A percentile compares a stretch with the other conserved stretches of the same genome.
Conservation (phyloP, 92 coral and sea anemone genomes). For the Blastomussa wellsi region DNA sequence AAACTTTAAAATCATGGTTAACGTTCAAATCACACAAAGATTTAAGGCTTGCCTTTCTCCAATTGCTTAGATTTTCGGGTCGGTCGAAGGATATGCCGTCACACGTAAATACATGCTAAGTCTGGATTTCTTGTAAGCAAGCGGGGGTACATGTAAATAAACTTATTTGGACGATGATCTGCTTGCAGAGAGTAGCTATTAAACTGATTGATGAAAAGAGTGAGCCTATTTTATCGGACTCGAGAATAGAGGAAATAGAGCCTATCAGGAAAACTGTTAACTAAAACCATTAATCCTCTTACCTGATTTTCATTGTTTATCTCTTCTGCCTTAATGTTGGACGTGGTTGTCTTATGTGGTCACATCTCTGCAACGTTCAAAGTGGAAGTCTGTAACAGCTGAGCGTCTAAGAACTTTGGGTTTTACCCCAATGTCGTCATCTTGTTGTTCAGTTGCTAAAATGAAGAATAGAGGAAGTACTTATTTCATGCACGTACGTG, state of each 20-base stretch:
- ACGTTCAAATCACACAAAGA: not conserved
- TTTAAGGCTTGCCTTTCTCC: not conserved
- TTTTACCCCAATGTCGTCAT: slow-evolving; percentile 17
- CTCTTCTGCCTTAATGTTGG: not conserved
- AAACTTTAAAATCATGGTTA: not conserved
- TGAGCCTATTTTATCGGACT: not conserved
- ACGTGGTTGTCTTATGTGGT: not conserved
- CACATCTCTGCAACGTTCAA: not conserved
- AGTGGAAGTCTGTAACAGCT: not conserved
- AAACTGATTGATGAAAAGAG: too few relatives aligned
- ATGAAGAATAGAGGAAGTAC: not conserved
- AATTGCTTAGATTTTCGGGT: not conserved
- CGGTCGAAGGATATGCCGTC: too few relatives aligned
- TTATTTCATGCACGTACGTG: not conserved
- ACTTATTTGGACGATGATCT: too few relatives aligned
- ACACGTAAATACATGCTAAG: too few relatives aligned
- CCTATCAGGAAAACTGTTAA: not conserved
- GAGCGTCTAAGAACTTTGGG: not conserved
- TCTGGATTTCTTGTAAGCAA: too few relatives aligned
- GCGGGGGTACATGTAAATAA: too few relatives aligned
- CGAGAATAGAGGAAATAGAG: not conserved
- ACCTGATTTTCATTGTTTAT: not conserved
- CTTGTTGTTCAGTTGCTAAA: not conserved
- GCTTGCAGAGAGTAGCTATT: too few relatives aligned
- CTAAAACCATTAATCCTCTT: not conserved